A percentile compares a stretch with the other conserved stretches of the same genome.
Evolutionary conservation across 2,113 vertebrate species (phyloP).

Genomic region (Myrmophylax atrothorax): DNA sequence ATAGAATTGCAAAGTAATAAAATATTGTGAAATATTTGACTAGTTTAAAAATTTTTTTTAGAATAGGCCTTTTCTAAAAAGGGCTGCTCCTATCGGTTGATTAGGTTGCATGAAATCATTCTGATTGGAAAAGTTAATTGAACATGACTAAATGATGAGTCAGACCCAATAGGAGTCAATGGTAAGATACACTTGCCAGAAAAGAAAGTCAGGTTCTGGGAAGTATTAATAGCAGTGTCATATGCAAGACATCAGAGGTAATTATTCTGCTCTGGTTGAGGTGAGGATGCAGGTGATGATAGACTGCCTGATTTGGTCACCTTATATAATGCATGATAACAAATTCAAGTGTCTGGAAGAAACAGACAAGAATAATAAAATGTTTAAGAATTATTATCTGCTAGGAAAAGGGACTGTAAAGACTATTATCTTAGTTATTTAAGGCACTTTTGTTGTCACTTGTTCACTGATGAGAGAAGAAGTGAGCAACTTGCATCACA

Average conservation of each 20-base stretch:
- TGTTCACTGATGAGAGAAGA: not conserved
- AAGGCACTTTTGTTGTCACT: not conserved
- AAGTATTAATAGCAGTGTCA: slow-evolving; percentile 17
- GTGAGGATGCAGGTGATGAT: not conserved
- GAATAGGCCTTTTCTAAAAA: not conserved
- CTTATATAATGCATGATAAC: not conserved
- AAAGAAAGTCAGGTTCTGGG: not conserved
- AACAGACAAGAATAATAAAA: not conserved
- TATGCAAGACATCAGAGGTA: not conserved
- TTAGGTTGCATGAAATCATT: not conserved
- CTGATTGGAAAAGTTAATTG: slow-evolving; percentile 28
- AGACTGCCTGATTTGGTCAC: not conserved
- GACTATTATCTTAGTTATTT: not conserved
- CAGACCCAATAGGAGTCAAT: not conserved
- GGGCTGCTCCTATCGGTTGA: not conserved
- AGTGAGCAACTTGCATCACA: not conserved
- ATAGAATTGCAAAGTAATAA: not conserved
- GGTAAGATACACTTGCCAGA: not conserved
- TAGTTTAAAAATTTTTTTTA: not conserved
- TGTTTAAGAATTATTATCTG: not conserved
- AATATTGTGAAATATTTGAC: not conserved
- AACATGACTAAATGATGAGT: slow-evolving; percentile 11
- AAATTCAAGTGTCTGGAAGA: not conserved
- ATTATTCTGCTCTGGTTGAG: slow-evolving; percentile 22
- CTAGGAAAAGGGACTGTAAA: not conserved